These are phyloP conservation scores for Anguilla marmorata DNA, from an alignment of 2,797 vertebrate genomes.

Conservation along the genomic window DNA sequence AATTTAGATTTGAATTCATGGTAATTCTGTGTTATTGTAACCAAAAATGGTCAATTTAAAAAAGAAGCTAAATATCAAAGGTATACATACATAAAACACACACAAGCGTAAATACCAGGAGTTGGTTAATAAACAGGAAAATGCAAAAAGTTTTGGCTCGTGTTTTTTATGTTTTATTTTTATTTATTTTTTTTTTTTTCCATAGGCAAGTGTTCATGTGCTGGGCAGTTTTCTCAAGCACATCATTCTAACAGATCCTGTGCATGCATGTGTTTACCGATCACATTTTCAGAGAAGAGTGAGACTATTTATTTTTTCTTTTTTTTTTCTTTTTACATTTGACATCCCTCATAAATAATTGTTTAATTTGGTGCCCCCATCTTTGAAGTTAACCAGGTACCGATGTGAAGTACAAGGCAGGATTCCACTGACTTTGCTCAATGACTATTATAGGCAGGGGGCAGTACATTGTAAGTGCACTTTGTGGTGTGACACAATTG, in stretches of 20 bases:
- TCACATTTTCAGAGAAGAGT: background rate
- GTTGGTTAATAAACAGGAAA: slow-evolving; percentile 72
- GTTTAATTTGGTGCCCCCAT: background rate
- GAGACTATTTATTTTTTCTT: background rate
- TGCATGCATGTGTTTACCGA: background rate
- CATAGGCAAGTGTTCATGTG: background rate
- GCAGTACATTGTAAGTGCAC: background rate
- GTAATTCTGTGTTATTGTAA: slow-evolving; percentile 74
- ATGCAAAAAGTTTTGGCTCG: slow-evolving; percentile 45
- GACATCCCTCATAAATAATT: background rate
- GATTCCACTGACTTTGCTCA: background rate
- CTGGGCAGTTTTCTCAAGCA: background rate
- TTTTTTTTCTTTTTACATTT: background rate
- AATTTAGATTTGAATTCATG: slow-evolving; percentile 68
- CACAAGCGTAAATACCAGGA: slow-evolving; percentile 53
- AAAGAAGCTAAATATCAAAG: slow-evolving; percentile 58
- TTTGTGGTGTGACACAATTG: background rate
- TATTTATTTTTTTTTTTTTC: background rate
- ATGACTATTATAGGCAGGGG: background rate
- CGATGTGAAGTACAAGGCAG: background rate
- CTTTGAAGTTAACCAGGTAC: background rate
- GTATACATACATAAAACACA: slow-evolving; percentile 59
- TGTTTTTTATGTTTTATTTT: slow-evolving; percentile 29
- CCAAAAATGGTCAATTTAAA: slow-evolving; percentile 62
- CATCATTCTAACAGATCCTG: background rate